A percentile compares a stretch with the other conserved stretches of the same genome.
Conservation (phyloP, 2,113 vertebrate genomes). For the Platanista minor region DNA sequence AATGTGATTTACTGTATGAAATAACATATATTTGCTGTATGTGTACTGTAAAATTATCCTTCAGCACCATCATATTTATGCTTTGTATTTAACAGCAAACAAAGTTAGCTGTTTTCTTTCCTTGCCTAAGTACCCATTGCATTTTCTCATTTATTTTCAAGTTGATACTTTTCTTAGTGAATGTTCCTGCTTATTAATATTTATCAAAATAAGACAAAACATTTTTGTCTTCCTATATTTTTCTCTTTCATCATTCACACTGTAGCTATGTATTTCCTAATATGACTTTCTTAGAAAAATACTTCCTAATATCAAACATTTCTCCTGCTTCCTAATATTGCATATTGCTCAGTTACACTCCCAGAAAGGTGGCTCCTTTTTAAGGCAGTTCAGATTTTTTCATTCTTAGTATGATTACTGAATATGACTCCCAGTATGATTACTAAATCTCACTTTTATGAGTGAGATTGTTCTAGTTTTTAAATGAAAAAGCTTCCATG, state of each 20-base stretch:
- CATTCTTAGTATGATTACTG: neutral
- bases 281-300: neutral
- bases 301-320: neutral
- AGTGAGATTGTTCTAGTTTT: neutral
- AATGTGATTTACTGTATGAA: slow-evolving; percentile 54
- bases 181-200: neutral
- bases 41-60: neutral
- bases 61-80: neutral
- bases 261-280: neutral
- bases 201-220: neutral
- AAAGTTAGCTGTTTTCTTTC: neutral
- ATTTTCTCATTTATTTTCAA: neutral
- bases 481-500: neutral
- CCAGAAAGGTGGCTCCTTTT: neutral
- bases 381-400: neutral
- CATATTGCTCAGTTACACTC: neutral
- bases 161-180: neutral
- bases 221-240: neutral
- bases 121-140: neutral
- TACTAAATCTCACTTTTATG: neutral
- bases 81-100: neutral
- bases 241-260: neutral
- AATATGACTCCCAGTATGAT: neutral
- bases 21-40: neutral
- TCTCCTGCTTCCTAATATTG: neutral